These are phyloP conservation scores for Leptinotarsa rubiginosa DNA, from an alignment of 2,888 invertebrate genomes.

Conservation along the genomic window DNA sequence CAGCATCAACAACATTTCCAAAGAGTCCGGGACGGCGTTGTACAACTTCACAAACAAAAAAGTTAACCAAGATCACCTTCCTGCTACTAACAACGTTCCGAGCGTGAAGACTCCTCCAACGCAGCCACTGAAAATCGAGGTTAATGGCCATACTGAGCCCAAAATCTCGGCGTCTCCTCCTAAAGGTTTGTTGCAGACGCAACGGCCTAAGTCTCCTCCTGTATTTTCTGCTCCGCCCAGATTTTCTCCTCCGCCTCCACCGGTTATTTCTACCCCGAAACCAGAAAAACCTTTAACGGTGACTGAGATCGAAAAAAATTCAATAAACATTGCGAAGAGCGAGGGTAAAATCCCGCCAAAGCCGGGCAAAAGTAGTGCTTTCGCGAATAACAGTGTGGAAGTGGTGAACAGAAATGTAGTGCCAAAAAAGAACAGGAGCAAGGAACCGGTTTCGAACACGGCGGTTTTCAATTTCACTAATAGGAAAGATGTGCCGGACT, in stretches of 20 bases:
- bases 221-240: slow-evolving; percentile 54
- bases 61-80: slow-evolving; percentile 51
- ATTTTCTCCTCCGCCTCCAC: slow-evolving; percentile 52
- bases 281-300: slow-evolving; percentile 66
- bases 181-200: slow-evolving; percentile 31
- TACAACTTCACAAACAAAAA: slow-evolving; percentile 70
- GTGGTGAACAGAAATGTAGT: slow-evolving; percentile 52
- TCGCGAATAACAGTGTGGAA: slow-evolving; percentile 46
- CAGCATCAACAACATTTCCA: slow-evolving; percentile 72
- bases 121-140: slow-evolving; percentile 54
- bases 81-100: slow-evolving; percentile 59
- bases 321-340: slow-evolving; percentile 76
- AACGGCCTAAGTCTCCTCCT: slow-evolving; percentile 43
- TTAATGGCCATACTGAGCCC: slow-evolving; percentile 52
- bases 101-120: slow-evolving; percentile 48
- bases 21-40: slow-evolving; percentile 71
- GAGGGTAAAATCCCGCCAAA: slow-evolving; percentile 49
- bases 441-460: slow-evolving; percentile 45
- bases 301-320: slow-evolving; percentile 76
- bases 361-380: slow-evolving; percentile 51
- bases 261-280: slow-evolving; percentile 25
- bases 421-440: slow-evolving; percentile 49
- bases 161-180: slow-evolving; percentile 19
- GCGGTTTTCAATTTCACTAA: slow-evolving; percentile 86
- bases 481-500: slow-evolving; percentile 89